These are phyloP conservation scores for Alsophila aescularia DNA, from an alignment of 2,888 invertebrate genomes.

Conservation along the genomic window DNA sequence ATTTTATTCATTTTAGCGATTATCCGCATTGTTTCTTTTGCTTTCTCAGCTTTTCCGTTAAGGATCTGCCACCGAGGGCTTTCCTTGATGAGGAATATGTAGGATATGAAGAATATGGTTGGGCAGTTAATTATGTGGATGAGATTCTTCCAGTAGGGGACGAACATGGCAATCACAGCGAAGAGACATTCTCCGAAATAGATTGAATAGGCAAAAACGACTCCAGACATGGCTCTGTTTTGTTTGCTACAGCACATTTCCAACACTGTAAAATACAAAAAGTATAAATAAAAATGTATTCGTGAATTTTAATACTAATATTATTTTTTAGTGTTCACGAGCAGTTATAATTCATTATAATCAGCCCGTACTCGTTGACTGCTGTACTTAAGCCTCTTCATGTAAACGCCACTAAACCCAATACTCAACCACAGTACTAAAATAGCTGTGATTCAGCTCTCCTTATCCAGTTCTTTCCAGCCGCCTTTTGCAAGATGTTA, in stretches of 20 bases:
- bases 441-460: no score
- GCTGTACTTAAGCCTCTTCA: no score
- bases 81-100: conserved; percentile 58
- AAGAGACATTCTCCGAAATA: conserved; percentile 66
- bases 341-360: no score
- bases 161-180: conserved; percentile 64
- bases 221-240: conserved; percentile 61
- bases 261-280: conserved; percentile 59
- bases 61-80: conserved; percentile 73
- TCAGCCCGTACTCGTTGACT: no score
- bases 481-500: no score
- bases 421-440: no score
- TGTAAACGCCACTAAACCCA: no score
- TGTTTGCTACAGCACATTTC: conserved; percentile 65
- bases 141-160: conserved; percentile 67
- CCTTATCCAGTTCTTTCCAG: no score
- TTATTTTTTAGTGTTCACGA: no score
- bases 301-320: no score
- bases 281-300: no score
- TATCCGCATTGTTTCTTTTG: conserved; percentile 52
- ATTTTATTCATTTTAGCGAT: conserved; percentile 62
- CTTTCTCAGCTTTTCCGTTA: conserved; percentile 60
- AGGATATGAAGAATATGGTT: conserved; percentile 54
- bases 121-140: conserved; percentile 66
- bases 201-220: conserved; percentile 62